Conservation (phyloP, 1,140 invertebrate genomes). For the Aplysia californica region DNA sequence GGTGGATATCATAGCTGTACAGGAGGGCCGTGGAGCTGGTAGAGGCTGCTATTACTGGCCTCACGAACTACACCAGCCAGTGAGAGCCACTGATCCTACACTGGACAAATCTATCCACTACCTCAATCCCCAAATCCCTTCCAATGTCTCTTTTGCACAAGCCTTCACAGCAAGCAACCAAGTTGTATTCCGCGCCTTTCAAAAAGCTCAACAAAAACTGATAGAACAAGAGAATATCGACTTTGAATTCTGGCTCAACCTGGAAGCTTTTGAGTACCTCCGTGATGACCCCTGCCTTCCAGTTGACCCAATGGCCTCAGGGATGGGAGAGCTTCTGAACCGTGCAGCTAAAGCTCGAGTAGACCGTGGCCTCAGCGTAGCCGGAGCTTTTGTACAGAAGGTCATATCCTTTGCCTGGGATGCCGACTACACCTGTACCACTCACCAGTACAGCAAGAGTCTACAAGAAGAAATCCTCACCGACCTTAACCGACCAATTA, state of each 20-base stretch:
- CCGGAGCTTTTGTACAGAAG: constrained; percentile 45
- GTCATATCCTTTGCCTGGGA: constrained; percentile 54
- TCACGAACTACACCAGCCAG: constrained; percentile 27
- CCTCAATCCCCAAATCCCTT: constrained; percentile 28
- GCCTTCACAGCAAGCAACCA: constrained; percentile 43
- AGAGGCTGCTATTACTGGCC: constrained; percentile 46
- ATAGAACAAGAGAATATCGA: neutral
- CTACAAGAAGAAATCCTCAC: constrained; percentile 38
- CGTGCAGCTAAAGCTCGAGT: constrained; percentile 38
- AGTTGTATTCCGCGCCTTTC: constrained; percentile 36
- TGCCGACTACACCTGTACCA: constrained; percentile 48
- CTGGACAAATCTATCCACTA: constrained; percentile 37
- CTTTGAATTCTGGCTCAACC: constrained; percentile 49
- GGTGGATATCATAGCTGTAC: constrained; percentile 44
- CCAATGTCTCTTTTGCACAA: constrained; percentile 41
- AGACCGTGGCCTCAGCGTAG: constrained; percentile 43
- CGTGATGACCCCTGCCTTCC: constrained; percentile 47
- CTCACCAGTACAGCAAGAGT: constrained; percentile 25
- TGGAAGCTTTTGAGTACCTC: constrained; percentile 52
- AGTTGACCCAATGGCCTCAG: constrained; percentile 35
- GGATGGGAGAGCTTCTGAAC: constrained; percentile 39
- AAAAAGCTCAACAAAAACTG: constrained; percentile 17
- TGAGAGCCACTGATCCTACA: constrained; percentile 32
- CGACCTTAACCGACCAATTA: constrained; percentile 42
- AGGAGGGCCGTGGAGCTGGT: constrained; percentile 48